phyloP scores from a whole-genome alignment of 2,888 invertebrate genomes.

The Tipula unca region DNA sequence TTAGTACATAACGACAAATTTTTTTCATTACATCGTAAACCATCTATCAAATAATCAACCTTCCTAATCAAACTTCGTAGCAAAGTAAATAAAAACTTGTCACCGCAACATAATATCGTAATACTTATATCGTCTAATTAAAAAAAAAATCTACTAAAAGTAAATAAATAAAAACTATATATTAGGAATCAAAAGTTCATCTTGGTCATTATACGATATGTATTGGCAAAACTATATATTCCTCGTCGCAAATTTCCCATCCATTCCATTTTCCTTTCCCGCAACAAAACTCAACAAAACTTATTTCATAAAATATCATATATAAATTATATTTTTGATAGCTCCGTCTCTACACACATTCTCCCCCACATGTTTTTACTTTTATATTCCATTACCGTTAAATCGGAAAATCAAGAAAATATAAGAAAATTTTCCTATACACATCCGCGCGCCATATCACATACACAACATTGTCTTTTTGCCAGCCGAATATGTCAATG shows the following conservation, averaged over 20 bases:
- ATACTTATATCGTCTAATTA: neutral
- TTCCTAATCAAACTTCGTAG: neutral
- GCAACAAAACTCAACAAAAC: neutral
- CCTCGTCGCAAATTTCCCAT: neutral
- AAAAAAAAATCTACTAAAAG: neutral
- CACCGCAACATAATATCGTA: neutral
- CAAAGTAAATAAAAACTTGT: neutral
- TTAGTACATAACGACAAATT: neutral
- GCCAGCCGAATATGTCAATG: neutral
- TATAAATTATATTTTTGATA: neutral
- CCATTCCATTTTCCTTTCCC: neutral
- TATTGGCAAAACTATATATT: neutral
- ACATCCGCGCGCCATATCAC: neutral
- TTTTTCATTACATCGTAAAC: neutral
- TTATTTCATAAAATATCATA: neutral
- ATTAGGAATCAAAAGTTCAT: neutral
- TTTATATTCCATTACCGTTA: neutral
- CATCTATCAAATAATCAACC: neutral
- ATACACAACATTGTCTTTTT: neutral
- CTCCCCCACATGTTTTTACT: neutral
- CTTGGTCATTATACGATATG: neutral
- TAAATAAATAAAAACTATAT: neutral
- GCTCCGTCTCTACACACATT: neutral
- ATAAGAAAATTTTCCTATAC: neutral
- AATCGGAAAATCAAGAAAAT: neutral